A percentile compares a stretch with the other conserved stretches of the same genome.
These are phyloP conservation scores for Leptogaster cylindrica DNA, from an alignment of 2,888 invertebrate genomes.

Conservation along the genomic window DNA sequence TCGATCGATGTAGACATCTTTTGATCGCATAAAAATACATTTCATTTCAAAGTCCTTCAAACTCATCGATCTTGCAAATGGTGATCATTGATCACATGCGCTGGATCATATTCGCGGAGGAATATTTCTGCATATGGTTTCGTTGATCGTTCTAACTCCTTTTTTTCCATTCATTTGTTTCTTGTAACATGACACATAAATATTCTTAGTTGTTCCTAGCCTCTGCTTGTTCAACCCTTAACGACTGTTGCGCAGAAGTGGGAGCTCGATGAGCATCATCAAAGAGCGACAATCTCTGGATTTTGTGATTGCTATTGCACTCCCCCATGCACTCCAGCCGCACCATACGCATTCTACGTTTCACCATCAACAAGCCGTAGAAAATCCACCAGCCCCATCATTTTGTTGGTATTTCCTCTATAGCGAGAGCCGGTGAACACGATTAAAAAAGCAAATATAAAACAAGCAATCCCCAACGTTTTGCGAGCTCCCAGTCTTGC, in stretches of 20 bases:
- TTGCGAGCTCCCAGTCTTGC: constrained; percentile 8
- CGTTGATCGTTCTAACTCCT: not conserved
- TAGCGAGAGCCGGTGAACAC: constrained; percentile 29
- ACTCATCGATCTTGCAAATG: too few species aligned
- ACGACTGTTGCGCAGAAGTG: constrained; percentile 8
- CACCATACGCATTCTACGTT: not conserved
- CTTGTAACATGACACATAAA: constrained; percentile 17
- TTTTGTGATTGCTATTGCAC: constrained; percentile 1
- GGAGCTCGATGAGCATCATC: constrained; percentile 14
- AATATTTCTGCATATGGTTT: too few species aligned
- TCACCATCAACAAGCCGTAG: constrained; percentile 2
- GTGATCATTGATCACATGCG: too few species aligned
- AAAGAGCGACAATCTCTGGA: constrained; percentile 7
- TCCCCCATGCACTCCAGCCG: constrained; percentile 6
- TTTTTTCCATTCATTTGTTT: not conserved
- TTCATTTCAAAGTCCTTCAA: too few species aligned
- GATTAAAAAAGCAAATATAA: constrained; percentile 37
- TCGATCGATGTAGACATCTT: too few species aligned
- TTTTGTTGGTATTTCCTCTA: not conserved
- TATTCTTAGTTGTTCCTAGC: not conserved
- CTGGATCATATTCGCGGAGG: too few species aligned
- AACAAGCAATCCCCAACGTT: constrained; percentile 3
- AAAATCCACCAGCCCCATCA: constrained; percentile 13
- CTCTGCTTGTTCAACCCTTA: constrained; percentile 19
- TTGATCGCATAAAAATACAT: too few species aligned